Base-by-base conservation (phyloP, 2,888 invertebrate species). In the Metellina segmentata region DNA sequence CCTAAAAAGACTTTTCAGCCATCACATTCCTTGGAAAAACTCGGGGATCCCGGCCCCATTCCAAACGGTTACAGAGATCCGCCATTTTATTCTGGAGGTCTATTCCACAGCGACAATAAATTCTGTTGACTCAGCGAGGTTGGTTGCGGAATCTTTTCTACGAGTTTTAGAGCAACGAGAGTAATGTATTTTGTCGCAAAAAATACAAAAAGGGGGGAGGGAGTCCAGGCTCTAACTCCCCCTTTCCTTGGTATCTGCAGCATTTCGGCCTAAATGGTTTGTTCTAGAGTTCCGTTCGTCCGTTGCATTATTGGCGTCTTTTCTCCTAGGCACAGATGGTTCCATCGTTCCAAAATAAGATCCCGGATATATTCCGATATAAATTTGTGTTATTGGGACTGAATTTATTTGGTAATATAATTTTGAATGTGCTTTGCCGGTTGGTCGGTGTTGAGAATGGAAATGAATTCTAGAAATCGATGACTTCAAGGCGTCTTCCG, bases 71-170 rank as follows among this genome's bases (percentile, higher is more conserved):
- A 48, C 49, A 77, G 77, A n/a, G 77, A 77, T 48, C 49, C 51
- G 51, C 77, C 77, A 51, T 77, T 77, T 77, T 77, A 51, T 77
- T 77, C 77, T 13, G 51, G 48, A 11, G 77, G 52, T 72, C 83
- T 71, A 48, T 82, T 83, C 77, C 85, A 49, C 70, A 49, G 52
- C 70, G 78, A 86, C 86, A 86, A 86, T 86, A 86, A 86, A 86
- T 86, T 86, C 86, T 71, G 86, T 78, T 86, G 86, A 78, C 78
- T 86, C 86, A 86, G 86, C 86, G 86, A 11, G 61, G 51, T 78
- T 79, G 77, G 75, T 77, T 19, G 48, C 19, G 48, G 79, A 79
- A 86, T 79, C 86, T 86, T 79, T 86, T 70, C 79, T 78, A 70
- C 78, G 69, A 86, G 86, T 86, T 86, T 86, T 86, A 86, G 70